Evolutionary conservation across 2,888 invertebrate species (phyloP), one percentile per base, ranked within the genome.

Genomic region (Bugula neritina): DNA sequence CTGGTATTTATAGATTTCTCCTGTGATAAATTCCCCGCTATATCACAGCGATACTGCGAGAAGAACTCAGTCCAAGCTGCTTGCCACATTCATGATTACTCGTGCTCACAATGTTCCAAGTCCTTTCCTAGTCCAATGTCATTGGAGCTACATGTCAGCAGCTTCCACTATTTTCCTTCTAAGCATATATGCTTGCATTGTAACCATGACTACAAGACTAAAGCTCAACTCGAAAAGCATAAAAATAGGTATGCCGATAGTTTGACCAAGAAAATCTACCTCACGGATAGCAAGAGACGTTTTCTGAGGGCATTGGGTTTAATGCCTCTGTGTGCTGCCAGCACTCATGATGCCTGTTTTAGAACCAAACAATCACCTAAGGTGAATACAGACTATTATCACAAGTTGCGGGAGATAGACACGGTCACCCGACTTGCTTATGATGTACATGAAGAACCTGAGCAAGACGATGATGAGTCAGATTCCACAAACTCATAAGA

Each of bases 1-100:
- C 70, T 70, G 2, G 43, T 54, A 54, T 70, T 70, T 70, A 52
- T 31, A 5, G 70, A 70, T 23, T 70, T 70, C 31, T 70, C 70
- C 5, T 35, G 70, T 23, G 27, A 23, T 5, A 70, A 54, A 27
- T 70, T 70, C 31, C 27, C 70, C 3, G 25, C 29, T 27, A 43
- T 70, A 23, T 43, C 27, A 29, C 70, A 70, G 25, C 2, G 54
- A 17, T 70, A 54, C 52, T 70, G 70, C 25, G 70, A 70, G 70
- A 23, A 31, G 52, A 13, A 17, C 29, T 5, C 35, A 5, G 25
- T 43, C 5, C 70, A 43, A 70, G 54, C 70, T n/a, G 70, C 70
- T 10, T 54, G 70, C 43, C 10, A n/a, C n/a, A 17, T 70, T 1
- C 70, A 70, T 23, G 52, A 70, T 29, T 70, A 54, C 70, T 54